Conservation (phyloP, 2,888 invertebrate genomes). For the Lithodes maja region DNA sequence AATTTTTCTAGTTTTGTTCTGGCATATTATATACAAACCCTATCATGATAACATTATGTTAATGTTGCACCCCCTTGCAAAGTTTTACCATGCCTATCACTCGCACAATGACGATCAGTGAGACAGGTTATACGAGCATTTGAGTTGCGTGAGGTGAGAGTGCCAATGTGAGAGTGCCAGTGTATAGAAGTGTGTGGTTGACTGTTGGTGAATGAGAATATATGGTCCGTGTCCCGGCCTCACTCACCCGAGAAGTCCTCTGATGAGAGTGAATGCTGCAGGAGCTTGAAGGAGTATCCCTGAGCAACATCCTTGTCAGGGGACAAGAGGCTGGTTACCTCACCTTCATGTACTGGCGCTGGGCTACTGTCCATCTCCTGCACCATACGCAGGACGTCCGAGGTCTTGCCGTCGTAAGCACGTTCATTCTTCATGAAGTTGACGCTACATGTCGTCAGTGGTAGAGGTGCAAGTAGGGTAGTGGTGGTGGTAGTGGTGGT, state of each 20-base stretch:
- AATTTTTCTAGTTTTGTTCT: neutral
- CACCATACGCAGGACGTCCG: slow-evolving; percentile 92
- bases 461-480: slow-evolving; percentile 43
- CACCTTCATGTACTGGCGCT: slow-evolving; percentile 78
- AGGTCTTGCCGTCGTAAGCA: slow-evolving; percentile 87
- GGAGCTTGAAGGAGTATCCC: slow-evolving; percentile 69
- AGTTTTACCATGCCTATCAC: neutral
- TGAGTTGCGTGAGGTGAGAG: neutral
- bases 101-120: neutral
- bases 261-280: slow-evolving; percentile 57
- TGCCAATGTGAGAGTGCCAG: neutral
- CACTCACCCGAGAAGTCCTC: slow-evolving; percentile 20
- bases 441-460: slow-evolving; percentile 54
- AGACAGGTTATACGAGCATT: neutral
- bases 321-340: slow-evolving; percentile 61
- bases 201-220: neutral
- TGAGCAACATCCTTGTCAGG: slow-evolving; percentile 67
- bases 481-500: slow-evolving; percentile 41
- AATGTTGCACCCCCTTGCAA: neutral
- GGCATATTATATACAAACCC: neutral
- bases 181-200: neutral
- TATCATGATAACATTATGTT: neutral
- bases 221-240: neutral
- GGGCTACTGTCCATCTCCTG: slow-evolving; percentile 91
- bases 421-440: slow-evolving; percentile 75